phyloP scores from a whole-genome alignment of 1,140 invertebrate genomes.

The Andricus grossulariae region DNA sequence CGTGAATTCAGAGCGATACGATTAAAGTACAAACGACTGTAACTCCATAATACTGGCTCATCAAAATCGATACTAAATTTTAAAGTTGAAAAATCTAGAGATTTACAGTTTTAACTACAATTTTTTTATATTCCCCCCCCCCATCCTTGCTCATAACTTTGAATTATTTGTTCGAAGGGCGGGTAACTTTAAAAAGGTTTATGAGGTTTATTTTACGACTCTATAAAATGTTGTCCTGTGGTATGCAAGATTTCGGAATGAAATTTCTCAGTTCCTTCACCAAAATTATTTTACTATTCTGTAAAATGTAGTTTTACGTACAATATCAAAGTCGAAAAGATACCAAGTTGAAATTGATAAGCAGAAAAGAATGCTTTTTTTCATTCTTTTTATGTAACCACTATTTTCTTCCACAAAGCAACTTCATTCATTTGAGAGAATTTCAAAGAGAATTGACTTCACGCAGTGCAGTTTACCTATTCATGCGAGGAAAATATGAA shows the following conservation, averaged over 20 bases:
- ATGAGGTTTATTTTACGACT: background rate
- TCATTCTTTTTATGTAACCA: background rate
- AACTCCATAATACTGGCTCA: background rate
- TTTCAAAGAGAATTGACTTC: constrained; percentile 17
- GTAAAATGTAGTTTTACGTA: background rate
- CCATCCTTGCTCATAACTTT: background rate
- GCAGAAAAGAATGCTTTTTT: background rate
- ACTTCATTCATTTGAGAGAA: constrained; percentile 13
- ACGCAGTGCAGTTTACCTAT: constrained; percentile 17
- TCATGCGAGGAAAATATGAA: constrained; percentile 4
- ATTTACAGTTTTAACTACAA: background rate
- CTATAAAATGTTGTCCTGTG: constrained; percentile 1
- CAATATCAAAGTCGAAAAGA: too few relatives aligned
- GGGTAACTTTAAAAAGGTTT: background rate
- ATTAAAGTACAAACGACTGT: background rate
- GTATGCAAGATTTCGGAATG: background rate
- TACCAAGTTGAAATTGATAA: background rate
- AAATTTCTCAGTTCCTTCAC: background rate
- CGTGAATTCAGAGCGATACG: background rate
- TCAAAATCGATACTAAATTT: background rate
- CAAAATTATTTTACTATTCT: background rate
- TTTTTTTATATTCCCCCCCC: too few relatives aligned
- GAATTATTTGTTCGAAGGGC: background rate
- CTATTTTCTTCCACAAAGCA: constrained; percentile 6
- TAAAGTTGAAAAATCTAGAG: background rate